Evolutionary conservation across 2,113 vertebrate genomes (phyloP).

Genomic region (Thryonomys swinderianus): DNA sequence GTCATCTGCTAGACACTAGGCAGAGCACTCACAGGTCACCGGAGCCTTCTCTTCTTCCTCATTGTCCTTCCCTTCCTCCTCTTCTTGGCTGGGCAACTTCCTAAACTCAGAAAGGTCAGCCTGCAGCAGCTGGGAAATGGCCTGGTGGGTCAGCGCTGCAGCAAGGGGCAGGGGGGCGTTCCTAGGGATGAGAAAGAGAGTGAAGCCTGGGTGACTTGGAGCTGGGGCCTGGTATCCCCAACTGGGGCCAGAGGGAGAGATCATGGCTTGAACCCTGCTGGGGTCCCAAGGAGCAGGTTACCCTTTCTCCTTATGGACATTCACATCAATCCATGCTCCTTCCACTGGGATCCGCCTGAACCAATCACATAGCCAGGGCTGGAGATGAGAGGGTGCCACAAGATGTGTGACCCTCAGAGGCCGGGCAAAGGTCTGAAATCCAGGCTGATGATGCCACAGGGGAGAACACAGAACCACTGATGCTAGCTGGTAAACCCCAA

Average conservation of each 20-base stretch:
- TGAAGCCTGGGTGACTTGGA: neutral
- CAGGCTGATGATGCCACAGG: neutral
- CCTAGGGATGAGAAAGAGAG: conserved; percentile 72
- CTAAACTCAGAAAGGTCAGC: conserved; percentile 86
- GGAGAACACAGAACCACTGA: neutral
- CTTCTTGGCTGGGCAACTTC: conserved; percentile 65
- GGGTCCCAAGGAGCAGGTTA: rapidly evolving
- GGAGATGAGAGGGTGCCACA: neutral
- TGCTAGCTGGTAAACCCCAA: neutral
- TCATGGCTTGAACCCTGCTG: rapidly evolving
- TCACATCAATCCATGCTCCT: rapidly evolving
- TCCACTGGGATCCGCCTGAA: neutral
- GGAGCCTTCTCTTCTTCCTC: conserved; percentile 50
- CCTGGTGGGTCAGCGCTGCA: conserved; percentile 84
- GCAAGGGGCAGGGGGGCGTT: conserved; percentile 76
- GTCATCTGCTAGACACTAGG: neutral
- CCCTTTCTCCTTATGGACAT: neutral
- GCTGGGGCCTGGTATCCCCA: neutral
- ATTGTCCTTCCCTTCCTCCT: conserved; percentile 66
- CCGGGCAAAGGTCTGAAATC: neutral
- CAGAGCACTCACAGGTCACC: conserved; percentile 66
- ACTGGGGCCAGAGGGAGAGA: neutral
- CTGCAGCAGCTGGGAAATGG: conserved; percentile 84
- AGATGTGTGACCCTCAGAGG: neutral
- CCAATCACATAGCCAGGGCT: neutral